These are phyloP conservation scores for Plestiodon gilberti DNA, from an alignment of 2,113 vertebrate genomes.

Conservation along the genomic window DNA sequence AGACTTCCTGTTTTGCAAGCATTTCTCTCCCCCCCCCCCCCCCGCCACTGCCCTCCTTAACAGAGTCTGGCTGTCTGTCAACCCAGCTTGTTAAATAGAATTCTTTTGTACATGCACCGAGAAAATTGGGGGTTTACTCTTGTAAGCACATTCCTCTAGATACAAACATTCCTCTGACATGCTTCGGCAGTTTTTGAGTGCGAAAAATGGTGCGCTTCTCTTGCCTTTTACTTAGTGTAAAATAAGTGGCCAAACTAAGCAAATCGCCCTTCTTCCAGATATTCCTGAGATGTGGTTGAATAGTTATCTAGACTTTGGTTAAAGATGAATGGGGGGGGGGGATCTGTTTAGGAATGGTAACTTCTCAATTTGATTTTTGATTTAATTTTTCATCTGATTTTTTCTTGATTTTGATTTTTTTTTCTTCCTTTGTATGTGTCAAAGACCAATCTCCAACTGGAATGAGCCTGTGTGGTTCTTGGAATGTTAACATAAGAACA, in stretches of 20 bases:
- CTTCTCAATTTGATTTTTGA: too few species aligned
- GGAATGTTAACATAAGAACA: not conserved
- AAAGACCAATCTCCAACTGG: too few species aligned
- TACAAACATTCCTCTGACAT: slow-evolving; percentile 14
- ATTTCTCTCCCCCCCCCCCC: not conserved
- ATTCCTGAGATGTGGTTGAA: not conserved
- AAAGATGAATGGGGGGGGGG: too few species aligned
- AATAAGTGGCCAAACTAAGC: not conserved
- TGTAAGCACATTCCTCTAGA: slow-evolving; percentile 42
- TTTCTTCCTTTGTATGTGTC: too few species aligned
- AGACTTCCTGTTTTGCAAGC: not conserved
- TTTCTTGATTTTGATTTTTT: too few species aligned
- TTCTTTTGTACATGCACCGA: slow-evolving; percentile 31
- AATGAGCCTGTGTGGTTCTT: not conserved
- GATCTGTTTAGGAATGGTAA: not conserved
- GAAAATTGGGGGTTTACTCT: slow-evolving; percentile 15
- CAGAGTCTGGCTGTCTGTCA: slow-evolving; percentile 11
- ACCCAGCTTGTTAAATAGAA: slow-evolving; percentile 17
- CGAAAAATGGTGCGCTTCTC: not conserved
- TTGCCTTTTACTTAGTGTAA: not conserved
- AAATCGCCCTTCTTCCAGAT: not conserved
- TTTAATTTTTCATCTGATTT: too few species aligned
- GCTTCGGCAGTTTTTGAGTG: not conserved
- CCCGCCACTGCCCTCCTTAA: not conserved
- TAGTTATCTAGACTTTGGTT: not conserved